Base-by-base conservation (phyloP, 2,888 invertebrate species). In the Sinhomidia bicolor region DNA sequence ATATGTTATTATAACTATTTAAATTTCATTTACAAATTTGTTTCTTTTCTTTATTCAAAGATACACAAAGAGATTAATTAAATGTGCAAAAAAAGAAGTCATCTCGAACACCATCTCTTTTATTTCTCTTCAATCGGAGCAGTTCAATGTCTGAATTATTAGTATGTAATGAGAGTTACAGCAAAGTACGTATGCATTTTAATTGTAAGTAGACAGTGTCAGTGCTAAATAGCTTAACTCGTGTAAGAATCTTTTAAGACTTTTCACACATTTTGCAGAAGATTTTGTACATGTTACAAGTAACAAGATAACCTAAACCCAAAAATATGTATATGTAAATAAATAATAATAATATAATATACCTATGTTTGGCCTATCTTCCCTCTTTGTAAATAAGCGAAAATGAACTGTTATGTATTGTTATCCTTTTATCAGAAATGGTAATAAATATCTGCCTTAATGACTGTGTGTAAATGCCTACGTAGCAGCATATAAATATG, bases 381-480 rank as follows among this genome's bases (percentile, higher is more conserved):
- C 65, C 65, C 65, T 7, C 17, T 65, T 65, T 32, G 65, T 65
- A 65, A 65, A 65, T 65, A 65, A 65, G 9, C 32, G 65, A 32
- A 29, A 60, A 60, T 26, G 23, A 60, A 3, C 29, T 60, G 26
- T 60, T 57, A 20, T 17, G 4, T 20, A 14, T 57, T 57, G 57
- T 20, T 20, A 36, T 36, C 36, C 7, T 7, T 36, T 36, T 36
- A 36, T 60, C 14, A 32, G n/a, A n/a, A 32, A 65, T n/a, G 29
- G 29, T 26, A 26, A 60, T 60, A 23, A 57, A 23, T 23, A 10
- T 10, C 4, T 57, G 10, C n/a, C n/a, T n/a, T 14, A 47, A 57
- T 57, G 57, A 57, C 17, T 57, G 23, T 9, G 57, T 20, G 4
- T 17, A 57, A 57, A 57, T 57, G 57, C 47, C 14, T 47, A 47